phyloP scores from a whole-genome alignment of 1,140 invertebrate species.

The Lerema accius region DNA sequence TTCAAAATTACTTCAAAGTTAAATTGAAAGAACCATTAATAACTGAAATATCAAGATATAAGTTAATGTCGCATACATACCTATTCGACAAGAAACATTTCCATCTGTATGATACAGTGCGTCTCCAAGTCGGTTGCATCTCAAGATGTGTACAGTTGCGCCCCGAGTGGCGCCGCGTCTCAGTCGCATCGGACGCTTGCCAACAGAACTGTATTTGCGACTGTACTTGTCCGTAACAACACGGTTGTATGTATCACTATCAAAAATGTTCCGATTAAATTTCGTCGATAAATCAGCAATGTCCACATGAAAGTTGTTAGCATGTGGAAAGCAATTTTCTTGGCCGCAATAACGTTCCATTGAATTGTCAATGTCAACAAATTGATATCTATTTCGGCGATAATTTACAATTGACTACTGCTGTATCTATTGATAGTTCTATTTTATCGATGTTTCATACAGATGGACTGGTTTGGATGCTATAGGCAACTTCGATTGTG shows the following conservation, averaged over 20 bases:
- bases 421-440: too few species aligned
- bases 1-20: too few species aligned
- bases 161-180: slow-evolving; percentile 13
- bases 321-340: slow-evolving; percentile 1
- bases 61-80: too few species aligned
- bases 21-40: too few species aligned
- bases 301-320: neutral
- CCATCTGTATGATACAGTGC: slow-evolving; percentile 5
- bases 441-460: too few species aligned
- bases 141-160: slow-evolving; percentile 21
- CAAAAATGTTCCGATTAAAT: slow-evolving; percentile 23
- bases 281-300: slow-evolving; percentile 1
- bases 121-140: slow-evolving; percentile 20
- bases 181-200: slow-evolving; percentile 3
- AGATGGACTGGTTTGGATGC: too few species aligned
- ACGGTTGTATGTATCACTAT: slow-evolving; percentile 3
- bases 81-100: neutral
- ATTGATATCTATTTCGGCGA: too few species aligned
- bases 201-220: slow-evolving; percentile 23
- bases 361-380: neutral
- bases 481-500: too few species aligned
- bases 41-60: too few species aligned
- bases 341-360: neutral
- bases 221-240: slow-evolving; percentile 16
- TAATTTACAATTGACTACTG: too few species aligned